Percentiles rank a stretch among this genome's conserved stretches.
Evolutionary conservation across 2,113 vertebrate genomes (phyloP).

Genomic region (Thymallus thymallus): DNA sequence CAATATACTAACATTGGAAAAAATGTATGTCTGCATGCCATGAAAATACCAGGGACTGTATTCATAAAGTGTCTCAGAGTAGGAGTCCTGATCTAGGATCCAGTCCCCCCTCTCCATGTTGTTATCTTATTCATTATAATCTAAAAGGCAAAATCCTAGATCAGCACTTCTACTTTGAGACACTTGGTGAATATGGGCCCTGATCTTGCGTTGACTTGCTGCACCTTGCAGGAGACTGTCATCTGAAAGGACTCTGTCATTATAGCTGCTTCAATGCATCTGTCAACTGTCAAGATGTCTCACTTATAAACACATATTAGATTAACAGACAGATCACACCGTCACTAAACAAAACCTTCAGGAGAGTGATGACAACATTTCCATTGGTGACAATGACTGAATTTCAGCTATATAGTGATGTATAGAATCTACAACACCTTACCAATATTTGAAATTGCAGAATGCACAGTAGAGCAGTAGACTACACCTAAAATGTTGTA

Average conservation of each 20-base stretch:
- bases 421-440: no score
- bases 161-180: no score
- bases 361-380: neutral
- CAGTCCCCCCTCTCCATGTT: no score
- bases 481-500: neutral
- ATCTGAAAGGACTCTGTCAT: neutral
- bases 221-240: neutral
- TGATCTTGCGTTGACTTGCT: neutral
- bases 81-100: no score
- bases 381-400: neutral
- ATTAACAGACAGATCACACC: constrained; percentile 1
- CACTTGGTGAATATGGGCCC: no score
- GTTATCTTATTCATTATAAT: no score
- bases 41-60: no score
- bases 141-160: no score
- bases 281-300: neutral
- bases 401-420: neutral
- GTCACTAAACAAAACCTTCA: neutral
- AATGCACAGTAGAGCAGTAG: neutral
- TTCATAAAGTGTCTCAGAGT: neutral
- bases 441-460: neutral
- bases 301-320: constrained; percentile 4
- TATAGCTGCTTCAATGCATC: neutral
- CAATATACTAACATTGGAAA: no score
- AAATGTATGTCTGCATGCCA: no score